Base-by-base conservation (phyloP, 2,797 vertebrate species). In the Eospalax fontanierii region DNA sequence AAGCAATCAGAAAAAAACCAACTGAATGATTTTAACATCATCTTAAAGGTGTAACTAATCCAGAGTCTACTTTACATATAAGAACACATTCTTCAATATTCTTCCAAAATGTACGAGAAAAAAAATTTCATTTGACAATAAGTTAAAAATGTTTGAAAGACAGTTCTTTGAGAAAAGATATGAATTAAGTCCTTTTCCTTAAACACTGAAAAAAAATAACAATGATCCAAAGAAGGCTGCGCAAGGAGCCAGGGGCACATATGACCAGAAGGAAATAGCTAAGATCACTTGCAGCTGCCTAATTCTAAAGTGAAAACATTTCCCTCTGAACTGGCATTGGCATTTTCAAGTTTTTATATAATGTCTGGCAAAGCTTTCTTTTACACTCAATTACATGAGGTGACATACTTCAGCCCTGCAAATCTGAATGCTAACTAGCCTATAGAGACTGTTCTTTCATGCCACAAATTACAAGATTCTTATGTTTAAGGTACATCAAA, bases 1-100 rank as follows among this genome's bases (percentile, higher is more conserved):
- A 74, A 35, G 76, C 6, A 89, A 81, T 78, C 35, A 84, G 50
- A 73, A 89, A 74, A 86, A 78, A 90, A 70, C 80, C 59, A 80
- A 11, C 4, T 12, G 40, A 84, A 46, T 87, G 78, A 43, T 59
- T 93, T 95, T 76, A 96, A 61, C 38, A 76, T 95, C 82, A 78
- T 92, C 81, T 95, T 73, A 75, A 93, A 83, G 26, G 59, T 78
- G 76, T 54, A 95, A 93, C 82, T 80, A 92, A 89, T 93, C 68
- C 65, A 38, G 18, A 95, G 83, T 93, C 73, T 76, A 79, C 26
- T 83, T 96, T 84, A 75, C 15, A 10, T 63, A 50, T 61, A 74
- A 74, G 75, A 83, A 40, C 81, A 70, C 65, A 73, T 70, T 59
- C 18, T 46, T 96, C 46, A 40, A 57, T 22, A 87, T 84, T 66